Evolutionary conservation across 2,797 vertebrate genomes (phyloP).

Genomic region (Galaxias olidus): DNA sequence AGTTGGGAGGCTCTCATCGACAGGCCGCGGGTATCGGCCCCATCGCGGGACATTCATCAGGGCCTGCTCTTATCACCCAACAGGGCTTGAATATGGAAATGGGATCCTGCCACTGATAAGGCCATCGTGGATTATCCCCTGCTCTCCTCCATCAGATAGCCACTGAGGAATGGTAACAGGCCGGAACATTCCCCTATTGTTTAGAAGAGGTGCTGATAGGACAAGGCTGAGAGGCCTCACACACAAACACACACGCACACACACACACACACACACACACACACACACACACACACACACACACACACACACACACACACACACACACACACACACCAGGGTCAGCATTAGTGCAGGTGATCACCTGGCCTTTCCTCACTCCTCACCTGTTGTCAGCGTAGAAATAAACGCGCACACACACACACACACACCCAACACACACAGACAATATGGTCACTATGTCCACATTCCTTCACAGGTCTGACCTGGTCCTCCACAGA

Average conservation of each 20-base stretch:
- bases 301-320: not conserved
- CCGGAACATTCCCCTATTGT: slow-evolving; percentile 76
- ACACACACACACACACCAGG: not conserved
- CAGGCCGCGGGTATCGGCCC: slow-evolving; percentile 90
- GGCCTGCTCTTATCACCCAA: slow-evolving; percentile 85
- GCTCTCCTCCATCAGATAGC: slow-evolving; percentile 89
- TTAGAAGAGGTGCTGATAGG: slow-evolving; percentile 71
- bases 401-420: not conserved
- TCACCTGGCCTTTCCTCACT: slow-evolving; percentile 31
- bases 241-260: too few species aligned
- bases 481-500: not conserved
- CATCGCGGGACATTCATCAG: slow-evolving; percentile 97
- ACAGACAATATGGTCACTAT: not conserved
- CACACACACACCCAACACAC: not conserved
- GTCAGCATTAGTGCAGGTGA: slow-evolving; percentile 20
- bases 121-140: slow-evolving; percentile 86
- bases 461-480: not conserved
- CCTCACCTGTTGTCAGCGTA: slow-evolving; percentile 24
- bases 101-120: slow-evolving; percentile 94
- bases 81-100: slow-evolving; percentile 98
- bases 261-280: too few species aligned
- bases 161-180: slow-evolving; percentile 72
- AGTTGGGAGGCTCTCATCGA: slow-evolving; percentile 76
- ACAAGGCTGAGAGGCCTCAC: slow-evolving; percentile 31
- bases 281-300: not conserved